Base-by-base conservation (phyloP, 1,140 invertebrate genomes). In the Cardiocondyla obscurior region DNA sequence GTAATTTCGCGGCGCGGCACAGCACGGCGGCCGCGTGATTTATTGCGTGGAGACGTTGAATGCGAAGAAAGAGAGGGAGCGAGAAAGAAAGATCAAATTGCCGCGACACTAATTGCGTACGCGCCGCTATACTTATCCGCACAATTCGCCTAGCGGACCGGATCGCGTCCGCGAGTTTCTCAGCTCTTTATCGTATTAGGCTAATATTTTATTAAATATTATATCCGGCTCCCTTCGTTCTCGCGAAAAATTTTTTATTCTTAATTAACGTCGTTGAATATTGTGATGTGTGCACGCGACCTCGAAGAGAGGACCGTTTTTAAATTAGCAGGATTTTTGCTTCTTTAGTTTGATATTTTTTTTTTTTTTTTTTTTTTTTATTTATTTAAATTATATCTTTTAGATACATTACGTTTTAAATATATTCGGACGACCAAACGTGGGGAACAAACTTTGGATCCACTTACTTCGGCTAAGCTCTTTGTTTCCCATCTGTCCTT, bases 81-180 rank as follows among this genome's bases (percentile, higher is more conserved):
- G 46, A 81, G 49, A 44, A 22, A 82, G 30, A 36, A 33, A 12
- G 55, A 67, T 42, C 39, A 84, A 84, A 84, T 84, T 84, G 77
- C 83, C 58, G 67, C 62, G 67, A 60, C 83, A 67, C 81, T 85
- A 85, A 85, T 85, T 85, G 81, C 79, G 83, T 51, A 82, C 67
- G 69, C 79, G 44, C 25, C 46, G 83, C 81, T 85, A 76, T 67
- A 64, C 65, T 73, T 84, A 67, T 65, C n/a, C 46, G 44, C 44
- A 73, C 65, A 39, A 53, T 22, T 67, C 49, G 65, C 46, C 65
- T 79, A 53, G 33, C 33, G 55, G 55, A n/a, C 44, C 70, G 72
- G 72, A 82, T 82, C 67, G 77, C 70, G 33, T 76, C 81, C 77
- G 53, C n/a, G 58, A 73, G 65, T 73, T 58, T 14, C 77, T 70